Evolutionary conservation across 2,888 invertebrate species (phyloP).

Genomic region (Melipona bicolor): DNA sequence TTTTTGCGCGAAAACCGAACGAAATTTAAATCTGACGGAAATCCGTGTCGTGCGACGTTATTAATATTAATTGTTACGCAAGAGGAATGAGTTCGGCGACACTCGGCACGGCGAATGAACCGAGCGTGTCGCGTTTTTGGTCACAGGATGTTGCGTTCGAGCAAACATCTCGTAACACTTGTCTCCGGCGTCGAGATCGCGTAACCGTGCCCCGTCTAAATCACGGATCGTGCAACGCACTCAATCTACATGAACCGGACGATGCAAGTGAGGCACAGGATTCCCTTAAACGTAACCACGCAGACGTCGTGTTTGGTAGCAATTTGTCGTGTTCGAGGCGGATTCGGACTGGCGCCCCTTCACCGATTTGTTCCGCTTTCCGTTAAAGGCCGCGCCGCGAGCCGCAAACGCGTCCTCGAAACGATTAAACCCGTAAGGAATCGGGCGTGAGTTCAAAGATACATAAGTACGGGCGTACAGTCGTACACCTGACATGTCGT

Average conservation of each 20-base stretch:
- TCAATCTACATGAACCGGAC: slow-evolving; percentile 33
- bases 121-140: slow-evolving; percentile 12
- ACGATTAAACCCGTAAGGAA: slow-evolving; percentile 24
- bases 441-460: slow-evolving; percentile 9
- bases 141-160: slow-evolving; percentile 18
- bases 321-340: slow-evolving; percentile 29
- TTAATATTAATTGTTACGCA: neutral
- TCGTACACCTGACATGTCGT: slow-evolving; percentile 29
- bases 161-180: slow-evolving; percentile 29
- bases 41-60: neutral
- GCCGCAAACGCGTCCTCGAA: slow-evolving; percentile 13
- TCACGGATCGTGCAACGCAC: slow-evolving; percentile 8
- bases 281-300: slow-evolving; percentile 48
- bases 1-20: neutral
- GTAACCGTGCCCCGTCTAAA: slow-evolving; percentile 18
- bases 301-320: slow-evolving; percentile 33
- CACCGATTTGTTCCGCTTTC: slow-evolving; percentile 54
- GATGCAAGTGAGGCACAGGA: slow-evolving; percentile 14
- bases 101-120: neutral
- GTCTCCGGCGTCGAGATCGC: slow-evolving; percentile 11
- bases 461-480: neutral
- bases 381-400: slow-evolving; percentile 23
- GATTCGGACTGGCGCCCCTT: slow-evolving; percentile 36
- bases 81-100: neutral
- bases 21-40: no score